phyloP scores from a whole-genome alignment of 2,888 invertebrate genomes.

The Oligia strigilis region DNA sequence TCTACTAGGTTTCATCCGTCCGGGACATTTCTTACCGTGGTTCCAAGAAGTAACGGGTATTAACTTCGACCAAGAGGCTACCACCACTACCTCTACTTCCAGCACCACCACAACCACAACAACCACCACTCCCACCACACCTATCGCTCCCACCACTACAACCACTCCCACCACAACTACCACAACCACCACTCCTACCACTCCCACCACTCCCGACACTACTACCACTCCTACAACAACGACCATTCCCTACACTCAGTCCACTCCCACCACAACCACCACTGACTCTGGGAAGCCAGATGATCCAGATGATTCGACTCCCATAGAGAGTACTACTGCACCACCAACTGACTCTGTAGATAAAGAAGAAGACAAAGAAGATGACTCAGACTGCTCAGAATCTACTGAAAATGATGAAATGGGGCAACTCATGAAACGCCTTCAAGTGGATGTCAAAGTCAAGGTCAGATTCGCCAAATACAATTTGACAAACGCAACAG shows the following conservation, averaged over 20 bases:
- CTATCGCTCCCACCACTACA: neutral
- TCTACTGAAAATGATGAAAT: slow-evolving; percentile 75
- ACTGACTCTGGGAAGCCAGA: neutral
- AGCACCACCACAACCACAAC: neutral
- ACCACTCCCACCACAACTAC: neutral
- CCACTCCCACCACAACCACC: neutral
- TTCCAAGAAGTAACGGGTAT: slow-evolving; percentile 77
- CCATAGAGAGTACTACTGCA: neutral
- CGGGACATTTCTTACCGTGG: slow-evolving; percentile 84
- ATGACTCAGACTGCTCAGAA: slow-evolving; percentile 63
- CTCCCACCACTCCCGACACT: neutral
- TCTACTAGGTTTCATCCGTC: slow-evolving; percentile 80
- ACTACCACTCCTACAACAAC: too few relatives aligned
- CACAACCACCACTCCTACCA: neutral
- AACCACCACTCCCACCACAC: neutral
- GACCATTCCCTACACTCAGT: too few relatives aligned
- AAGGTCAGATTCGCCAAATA: slow-evolving; percentile 81
- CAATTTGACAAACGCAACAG: slow-evolving; percentile 63
- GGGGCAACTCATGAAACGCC: slow-evolving; percentile 79
- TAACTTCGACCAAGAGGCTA: slow-evolving; percentile 77
- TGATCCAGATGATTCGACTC: neutral
- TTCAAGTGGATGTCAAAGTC: slow-evolving; percentile 84
- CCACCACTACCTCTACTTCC: neutral
- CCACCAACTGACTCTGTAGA: slow-evolving; percentile 55
- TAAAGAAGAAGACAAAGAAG: slow-evolving; percentile 30